Conservation (phyloP, 37 sponge, comb jelly and placozoan genomes). For the Eunapius fragilis region DNA sequence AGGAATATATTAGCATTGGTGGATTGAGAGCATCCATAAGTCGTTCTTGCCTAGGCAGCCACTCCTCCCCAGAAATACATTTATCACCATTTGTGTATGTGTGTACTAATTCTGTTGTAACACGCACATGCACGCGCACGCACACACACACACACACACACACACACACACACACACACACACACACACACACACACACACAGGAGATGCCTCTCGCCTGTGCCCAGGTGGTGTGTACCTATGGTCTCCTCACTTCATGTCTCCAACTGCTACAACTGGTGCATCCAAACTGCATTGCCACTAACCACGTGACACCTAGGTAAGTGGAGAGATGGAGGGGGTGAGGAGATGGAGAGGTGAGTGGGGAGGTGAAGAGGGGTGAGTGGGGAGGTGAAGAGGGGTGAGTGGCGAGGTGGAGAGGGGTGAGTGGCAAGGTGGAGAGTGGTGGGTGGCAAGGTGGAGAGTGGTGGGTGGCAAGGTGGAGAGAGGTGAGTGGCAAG, state of each 20-base stretch:
- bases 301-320: slow-evolving; percentile 1
- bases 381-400: neutral
- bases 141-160: neutral
- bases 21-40: no score
- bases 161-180: neutral
- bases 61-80: no score
- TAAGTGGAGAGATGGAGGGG: neutral
- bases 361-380: neutral
- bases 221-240: slow-evolving; percentile 44
- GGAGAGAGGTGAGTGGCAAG: no score
- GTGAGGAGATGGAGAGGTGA: neutral
- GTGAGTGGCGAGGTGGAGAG: neutral
- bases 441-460: no score
- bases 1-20: no score
- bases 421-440: no score
- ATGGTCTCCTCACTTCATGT: slow-evolving; percentile 18
- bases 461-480: no score
- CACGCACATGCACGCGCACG: no score
- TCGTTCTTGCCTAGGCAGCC: no score
- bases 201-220: slow-evolving; percentile 71
- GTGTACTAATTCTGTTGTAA: no score
- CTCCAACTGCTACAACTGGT: slow-evolving; percentile 29
- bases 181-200: no score
- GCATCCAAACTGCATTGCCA: slow-evolving; percentile 19
- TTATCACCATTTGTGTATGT: neutral